Base-by-base conservation (phyloP, 2,888 invertebrate genomes). In the Digitonthophagus gazella region DNA sequence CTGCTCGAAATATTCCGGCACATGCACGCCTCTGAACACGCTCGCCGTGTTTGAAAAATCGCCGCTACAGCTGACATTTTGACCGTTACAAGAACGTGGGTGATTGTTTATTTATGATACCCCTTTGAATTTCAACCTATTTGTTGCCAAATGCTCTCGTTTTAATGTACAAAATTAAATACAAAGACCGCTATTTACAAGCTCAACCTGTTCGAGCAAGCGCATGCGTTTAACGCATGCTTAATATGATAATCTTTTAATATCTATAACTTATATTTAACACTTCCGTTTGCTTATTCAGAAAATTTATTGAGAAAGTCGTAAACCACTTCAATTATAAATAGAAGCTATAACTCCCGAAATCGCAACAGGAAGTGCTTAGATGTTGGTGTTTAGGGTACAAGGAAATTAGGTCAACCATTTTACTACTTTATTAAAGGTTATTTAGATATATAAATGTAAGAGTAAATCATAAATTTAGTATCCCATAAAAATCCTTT, bases 1-100 rank as follows among this genome's bases (percentile, higher is more conserved):
- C 19, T n/a, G 19, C 61, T 20, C 61, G 20, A 61, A 61, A 61
- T 61, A 61, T 61, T 18, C 19, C 20, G 28, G 28, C 28, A 44
- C 28, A 44, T 44, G 28, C 28, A 44, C 28, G 28, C n/a, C n/a
- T n/a, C n/a, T n/a, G 28, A 44, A 44, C 11, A 6, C 28, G 28
- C 28, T 44, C 28, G 28, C 28, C 8, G 28, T 11, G 11, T 44
- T 44, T 44, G 28, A 44, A 44, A 44, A 44, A 44, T 44, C 28
- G 28, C 28, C 6, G 8, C 28, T 8, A 6, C 28, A 44, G 28
- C 28, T 44, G 28, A 44, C 28, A 44, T 44, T 44, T 44, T 44
- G 28, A 1, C 28, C 11, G 3, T 44, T 44, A 44, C 28, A 44
- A 44, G 28, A 44, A 44, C 28, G 28, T 44, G 28, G 28, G 28